These are phyloP conservation scores for Scylla paramamosain DNA, from an alignment of 1,140 invertebrate genomes.

Conservation along the genomic window DNA sequence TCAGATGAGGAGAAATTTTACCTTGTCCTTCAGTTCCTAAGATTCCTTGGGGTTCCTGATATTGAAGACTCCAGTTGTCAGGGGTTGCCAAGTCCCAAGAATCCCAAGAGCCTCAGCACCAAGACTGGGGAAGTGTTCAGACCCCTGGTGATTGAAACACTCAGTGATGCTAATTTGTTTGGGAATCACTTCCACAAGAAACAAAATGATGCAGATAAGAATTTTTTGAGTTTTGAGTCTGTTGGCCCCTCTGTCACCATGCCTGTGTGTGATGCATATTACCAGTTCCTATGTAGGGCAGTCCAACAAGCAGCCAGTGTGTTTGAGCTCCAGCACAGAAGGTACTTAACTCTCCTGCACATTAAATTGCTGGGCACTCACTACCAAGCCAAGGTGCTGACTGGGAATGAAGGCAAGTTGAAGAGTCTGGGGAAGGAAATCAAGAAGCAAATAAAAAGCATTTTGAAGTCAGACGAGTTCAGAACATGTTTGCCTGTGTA, in stretches of 20 bases:
- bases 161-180: slow-evolving; percentile 65
- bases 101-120: neutral
- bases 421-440: slow-evolving; percentile 78
- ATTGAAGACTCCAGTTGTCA: slow-evolving; percentile 5
- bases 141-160: slow-evolving; percentile 70
- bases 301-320: slow-evolving; percentile 76
- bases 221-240: slow-evolving; percentile 60
- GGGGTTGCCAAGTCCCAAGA: neutral
- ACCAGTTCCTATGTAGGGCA: slow-evolving; percentile 75
- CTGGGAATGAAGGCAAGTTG: slow-evolving; percentile 60
- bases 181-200: slow-evolving; percentile 30
- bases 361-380: slow-evolving; percentile 76
- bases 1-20: slow-evolving; percentile 78
- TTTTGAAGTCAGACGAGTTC: slow-evolving; percentile 80
- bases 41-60: slow-evolving; percentile 78
- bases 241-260: slow-evolving; percentile 65
- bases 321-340: slow-evolving; percentile 76
- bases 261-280: slow-evolving; percentile 60
- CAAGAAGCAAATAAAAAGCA: slow-evolving; percentile 80
- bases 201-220: neutral
- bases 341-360: slow-evolving; percentile 77
- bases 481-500: slow-evolving; percentile 81
- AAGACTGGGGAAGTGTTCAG: slow-evolving; percentile 53
- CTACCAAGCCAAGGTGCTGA: slow-evolving; percentile 58
- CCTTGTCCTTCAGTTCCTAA: slow-evolving; percentile 79